phyloP scores from a whole-genome alignment of 2,888 invertebrate genomes.

The Argyresthia albistria region DNA sequence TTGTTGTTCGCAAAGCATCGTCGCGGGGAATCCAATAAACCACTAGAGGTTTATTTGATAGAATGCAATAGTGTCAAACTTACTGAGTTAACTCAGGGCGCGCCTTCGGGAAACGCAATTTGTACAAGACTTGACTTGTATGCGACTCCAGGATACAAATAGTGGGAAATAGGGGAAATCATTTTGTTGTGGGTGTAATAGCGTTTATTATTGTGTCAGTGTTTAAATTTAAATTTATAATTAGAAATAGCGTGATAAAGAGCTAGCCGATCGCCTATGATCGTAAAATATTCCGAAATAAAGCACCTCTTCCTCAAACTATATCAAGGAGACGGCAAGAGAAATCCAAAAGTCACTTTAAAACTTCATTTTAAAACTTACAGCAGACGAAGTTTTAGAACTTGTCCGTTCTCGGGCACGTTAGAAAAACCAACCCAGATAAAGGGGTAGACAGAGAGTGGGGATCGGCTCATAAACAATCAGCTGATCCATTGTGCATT shows the following conservation, averaged over 20 bases:
- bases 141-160: too few relatives aligned
- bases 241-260: too few relatives aligned
- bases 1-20: neutral
- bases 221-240: too few relatives aligned
- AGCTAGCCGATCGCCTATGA: too few relatives aligned
- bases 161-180: too few relatives aligned
- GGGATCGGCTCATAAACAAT: neutral
- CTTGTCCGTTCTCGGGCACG: neutral
- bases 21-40: neutral
- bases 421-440: neutral
- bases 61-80: neutral
- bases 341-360: neutral
- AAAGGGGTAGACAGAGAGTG: neutral
- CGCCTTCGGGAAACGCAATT: neutral
- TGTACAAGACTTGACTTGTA: neutral
- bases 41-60: neutral
- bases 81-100: neutral
- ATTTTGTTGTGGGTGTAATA: too few relatives aligned
- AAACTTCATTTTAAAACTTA: neutral
- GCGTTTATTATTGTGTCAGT: too few relatives aligned
- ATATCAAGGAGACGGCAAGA: neutral
- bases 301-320: neutral
- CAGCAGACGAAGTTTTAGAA: neutral
- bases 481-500: constrained; percentile 1
- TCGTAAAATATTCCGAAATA: neutral